Percentiles rank a stretch among this genome's conserved stretches.
These are phyloP conservation scores for Aspiorhynchus laticeps DNA, from an alignment of 2,113 vertebrate genomes.

Conservation along the genomic window DNA sequence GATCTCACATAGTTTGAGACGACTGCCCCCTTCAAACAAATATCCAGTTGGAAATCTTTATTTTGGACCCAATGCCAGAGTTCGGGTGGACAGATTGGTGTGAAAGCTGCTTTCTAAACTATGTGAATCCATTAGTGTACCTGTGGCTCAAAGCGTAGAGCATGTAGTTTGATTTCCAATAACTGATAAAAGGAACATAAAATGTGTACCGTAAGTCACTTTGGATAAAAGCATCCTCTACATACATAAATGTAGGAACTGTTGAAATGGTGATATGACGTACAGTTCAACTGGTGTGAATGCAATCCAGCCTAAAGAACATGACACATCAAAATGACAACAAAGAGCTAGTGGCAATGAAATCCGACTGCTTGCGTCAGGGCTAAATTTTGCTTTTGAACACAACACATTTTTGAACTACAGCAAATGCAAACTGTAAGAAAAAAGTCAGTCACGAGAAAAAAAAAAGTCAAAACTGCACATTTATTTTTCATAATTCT, in stretches of 20 bases:
- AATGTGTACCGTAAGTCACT: neutral
- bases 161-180: neutral
- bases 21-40: slow-evolving; percentile 18
- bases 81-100: neutral
- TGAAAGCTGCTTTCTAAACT: neutral
- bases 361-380: too few relatives aligned
- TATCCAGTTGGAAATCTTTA: neutral
- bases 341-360: too few relatives aligned
- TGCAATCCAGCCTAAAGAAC: neutral
- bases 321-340: neutral
- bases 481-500: too few relatives aligned
- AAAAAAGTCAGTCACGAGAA: too few relatives aligned
- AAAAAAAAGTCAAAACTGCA: too few relatives aligned
- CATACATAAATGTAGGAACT: neutral
- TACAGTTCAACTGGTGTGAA: neutral
- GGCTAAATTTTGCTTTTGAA: too few relatives aligned
- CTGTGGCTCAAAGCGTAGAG: neutral
- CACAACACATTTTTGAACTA: too few relatives aligned
- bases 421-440: too few relatives aligned
- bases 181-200: neutral
- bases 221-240: neutral
- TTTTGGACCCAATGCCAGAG: neutral
- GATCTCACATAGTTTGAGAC: neutral
- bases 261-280: neutral
- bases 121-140: neutral